Base-by-base conservation (phyloP, 2,113 vertebrate species). In the Guaruba guarouba region DNA sequence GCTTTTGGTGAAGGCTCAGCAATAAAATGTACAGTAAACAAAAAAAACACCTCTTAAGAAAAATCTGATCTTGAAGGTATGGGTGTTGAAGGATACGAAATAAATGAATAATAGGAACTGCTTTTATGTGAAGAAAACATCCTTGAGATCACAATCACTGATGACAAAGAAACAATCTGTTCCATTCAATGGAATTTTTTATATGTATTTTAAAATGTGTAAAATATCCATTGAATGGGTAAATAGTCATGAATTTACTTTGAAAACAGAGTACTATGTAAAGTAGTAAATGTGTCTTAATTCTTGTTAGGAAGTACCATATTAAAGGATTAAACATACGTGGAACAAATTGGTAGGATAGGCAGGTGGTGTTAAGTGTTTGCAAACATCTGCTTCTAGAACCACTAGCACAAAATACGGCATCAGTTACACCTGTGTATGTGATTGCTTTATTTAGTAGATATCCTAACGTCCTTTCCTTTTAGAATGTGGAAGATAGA, bases 401-500 rank as follows among this genome's bases (percentile, higher is more conserved):
- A 64, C 24, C 19, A 35, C 8, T 70, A 54, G 31, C 49, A 46
- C 7, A 49, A 73, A 90, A 48, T 59, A 59, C 0, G 0, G 20
- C 43, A 59, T 79, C 44, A 48, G 10, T 85, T 81, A 13, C 13
- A 63, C 11, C 18, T 71, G 19, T 71, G 33, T 23, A 17, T 82
- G 19, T 66, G 27, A 68, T 73, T 92, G 33, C 35, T 67, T 86
- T 81, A 17, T 73, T 29, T 33, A 43, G 52, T 31, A 68, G 57
- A 20, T 59, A 48, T 31, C 51, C 33, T 62, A 61, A 82, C 86
- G 75, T 94, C 48, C 14, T 86, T 82, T 87, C 29, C 79, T 87
- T 96, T 61, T 86, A 99, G 99, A 96, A 98, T 99, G 94, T 99
- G 99, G 99, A 98, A 98, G 82, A 98, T 99, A 96, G 98, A 98